phyloP scores from a whole-genome alignment of 2,113 vertebrate genomes.

The Salvelinus fontinalis region DNA sequence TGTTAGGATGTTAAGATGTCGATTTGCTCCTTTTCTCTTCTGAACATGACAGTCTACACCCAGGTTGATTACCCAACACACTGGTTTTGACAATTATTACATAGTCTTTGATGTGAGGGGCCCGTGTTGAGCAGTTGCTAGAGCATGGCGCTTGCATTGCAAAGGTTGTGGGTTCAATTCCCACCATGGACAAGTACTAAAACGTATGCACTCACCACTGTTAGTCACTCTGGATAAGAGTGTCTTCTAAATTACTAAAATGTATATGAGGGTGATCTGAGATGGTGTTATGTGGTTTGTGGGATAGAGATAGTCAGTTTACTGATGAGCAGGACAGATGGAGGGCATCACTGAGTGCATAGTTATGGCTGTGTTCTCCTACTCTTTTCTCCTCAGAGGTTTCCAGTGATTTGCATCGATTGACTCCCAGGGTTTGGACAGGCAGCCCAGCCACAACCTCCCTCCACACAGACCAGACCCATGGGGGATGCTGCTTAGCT shows the following conservation, averaged over 20 bases:
- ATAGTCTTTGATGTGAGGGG: neutral
- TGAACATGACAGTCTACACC: no score
- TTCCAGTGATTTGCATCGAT: conserved; percentile 52
- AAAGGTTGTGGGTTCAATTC: neutral
- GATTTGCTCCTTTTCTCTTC: no score
- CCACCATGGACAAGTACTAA: neutral
- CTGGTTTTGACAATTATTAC: no score
- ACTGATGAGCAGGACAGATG: neutral
- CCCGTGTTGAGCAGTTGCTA: neutral
- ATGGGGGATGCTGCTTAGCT: conserved; percentile 61
- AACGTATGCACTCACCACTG: neutral
- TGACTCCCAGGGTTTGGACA: conserved; percentile 52
- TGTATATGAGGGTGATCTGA: neutral
- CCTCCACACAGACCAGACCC: conserved; percentile 43
- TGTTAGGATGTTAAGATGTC: no score
- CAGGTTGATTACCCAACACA: no score
- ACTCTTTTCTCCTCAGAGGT: conserved; percentile 20
- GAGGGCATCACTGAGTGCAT: neutral
- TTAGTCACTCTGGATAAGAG: neutral
- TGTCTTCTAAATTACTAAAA: neutral
- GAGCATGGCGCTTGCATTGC: neutral
- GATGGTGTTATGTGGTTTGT: neutral
- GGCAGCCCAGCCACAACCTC: conserved; percentile 51
- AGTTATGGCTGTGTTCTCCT: neutral
- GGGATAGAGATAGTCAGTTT: neutral